phyloP scores from a whole-genome alignment of 2,888 invertebrate species.

The Lepidonotus clava region DNA sequence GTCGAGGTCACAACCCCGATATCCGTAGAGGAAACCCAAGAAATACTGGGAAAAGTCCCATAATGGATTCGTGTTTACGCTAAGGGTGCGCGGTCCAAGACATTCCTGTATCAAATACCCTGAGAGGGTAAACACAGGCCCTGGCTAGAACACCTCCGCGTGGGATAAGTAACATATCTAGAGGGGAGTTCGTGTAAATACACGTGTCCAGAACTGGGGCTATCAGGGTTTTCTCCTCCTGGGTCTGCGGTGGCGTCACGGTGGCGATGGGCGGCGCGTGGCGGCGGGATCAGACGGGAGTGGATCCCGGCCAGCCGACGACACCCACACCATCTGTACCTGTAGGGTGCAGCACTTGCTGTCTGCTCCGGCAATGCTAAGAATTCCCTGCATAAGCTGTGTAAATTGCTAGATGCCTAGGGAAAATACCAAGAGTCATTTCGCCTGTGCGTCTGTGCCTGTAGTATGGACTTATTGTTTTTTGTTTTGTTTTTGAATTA shows the following conservation, averaged over 20 bases:
- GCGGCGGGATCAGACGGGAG: background rate
- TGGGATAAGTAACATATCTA: background rate
- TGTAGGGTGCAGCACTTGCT: background rate
- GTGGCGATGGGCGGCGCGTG: background rate
- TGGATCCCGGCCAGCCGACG: background rate
- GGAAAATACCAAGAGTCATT: no score
- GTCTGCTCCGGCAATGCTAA: background rate
- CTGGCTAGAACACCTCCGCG: background rate
- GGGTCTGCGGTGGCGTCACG: background rate
- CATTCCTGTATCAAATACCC: conserved; percentile 8
- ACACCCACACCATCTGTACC: background rate
- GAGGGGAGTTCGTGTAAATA: conserved; percentile 32
- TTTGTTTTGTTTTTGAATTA: no score
- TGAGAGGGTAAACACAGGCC: conserved; percentile 12
- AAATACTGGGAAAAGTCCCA: background rate
- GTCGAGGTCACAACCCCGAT: no score
- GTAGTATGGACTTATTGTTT: no score
- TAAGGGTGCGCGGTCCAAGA: background rate
- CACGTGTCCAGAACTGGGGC: conserved; percentile 27
- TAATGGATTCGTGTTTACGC: conserved; percentile 23
- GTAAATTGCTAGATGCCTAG: no score
- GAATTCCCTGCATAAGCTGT: background rate
- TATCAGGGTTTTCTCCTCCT: background rate
- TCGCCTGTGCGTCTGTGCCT: no score
- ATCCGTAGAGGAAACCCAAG: background rate